Conservation (phyloP, 2,888 invertebrate species). For the Falcaria lacertinaria region DNA sequence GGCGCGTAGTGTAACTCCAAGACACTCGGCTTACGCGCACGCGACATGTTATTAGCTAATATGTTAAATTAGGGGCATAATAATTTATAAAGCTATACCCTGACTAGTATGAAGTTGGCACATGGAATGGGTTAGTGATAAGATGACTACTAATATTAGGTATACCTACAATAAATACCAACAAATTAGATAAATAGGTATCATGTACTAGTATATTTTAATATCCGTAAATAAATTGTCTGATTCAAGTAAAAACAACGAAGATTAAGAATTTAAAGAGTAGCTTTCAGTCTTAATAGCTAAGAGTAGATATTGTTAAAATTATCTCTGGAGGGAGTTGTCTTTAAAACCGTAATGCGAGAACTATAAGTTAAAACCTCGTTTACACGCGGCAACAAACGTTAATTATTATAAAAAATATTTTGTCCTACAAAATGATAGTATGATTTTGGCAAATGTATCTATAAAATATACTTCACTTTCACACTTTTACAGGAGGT, state of each 20-base stretch:
- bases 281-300: constrained; percentile 73
- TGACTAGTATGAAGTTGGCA: constrained; percentile 70
- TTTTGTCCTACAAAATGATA: constrained; percentile 49
- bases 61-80: constrained; percentile 41
- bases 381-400: constrained; percentile 43
- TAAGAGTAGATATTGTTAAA: constrained; percentile 70
- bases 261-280: constrained; percentile 45
- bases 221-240: constrained; percentile 1
- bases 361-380: too few relatives aligned
- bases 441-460: constrained; percentile 28
- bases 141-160: constrained; percentile 40
- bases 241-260: constrained; percentile 21
- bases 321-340: constrained; percentile 70
- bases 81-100: constrained; percentile 55
- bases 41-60: constrained; percentile 23
- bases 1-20: too few relatives aligned
- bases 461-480: too few relatives aligned
- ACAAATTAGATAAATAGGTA: constrained; percentile 21
- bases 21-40: too few relatives aligned
- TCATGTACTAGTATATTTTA: constrained; percentile 12
- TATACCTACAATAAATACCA: constrained; percentile 25
- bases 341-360: constrained; percentile 57
- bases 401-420: constrained; percentile 57
- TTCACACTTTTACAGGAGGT: too few relatives aligned
- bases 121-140: constrained; percentile 65